Evolutionary conservation across 2,888 invertebrate genomes (phyloP), one percentile per base, ranked within the genome.

Genomic region (Andrena bicolor): DNA sequence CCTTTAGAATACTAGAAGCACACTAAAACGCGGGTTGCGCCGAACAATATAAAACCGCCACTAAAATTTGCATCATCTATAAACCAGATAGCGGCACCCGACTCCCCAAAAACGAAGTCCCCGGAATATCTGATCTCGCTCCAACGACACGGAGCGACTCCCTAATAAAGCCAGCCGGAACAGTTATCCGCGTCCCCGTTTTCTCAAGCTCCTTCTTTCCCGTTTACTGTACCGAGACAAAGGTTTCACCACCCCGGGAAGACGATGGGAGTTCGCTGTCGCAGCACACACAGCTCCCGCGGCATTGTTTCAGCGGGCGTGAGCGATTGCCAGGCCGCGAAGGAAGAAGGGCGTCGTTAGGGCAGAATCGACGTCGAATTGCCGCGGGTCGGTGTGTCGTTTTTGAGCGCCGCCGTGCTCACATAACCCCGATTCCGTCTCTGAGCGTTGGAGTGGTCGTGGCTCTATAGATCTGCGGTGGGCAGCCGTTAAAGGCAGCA

Each of bases 401-500:
- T 79, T 73, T 74, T 70, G 61, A 69, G 64, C 32, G 66, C 32
- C 26, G 58, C 58, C 53, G 63, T 60, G 58, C 71, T 73, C 68
- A 81, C 86, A 88, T 88, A 80, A 86, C 74, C 64, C 68, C 65
- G 79, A 61, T 53, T 48, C 28, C 23, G 60, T 23, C 72, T 73
- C 61, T 70, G 81, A 74, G 77, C 35, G 60, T 41, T 41, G 53
- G 69, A 74, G 80, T 68, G 63, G 74, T 48, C 66, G 76, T 73
- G 76, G 77, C 76, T 86, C 81, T 88, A 86, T 85, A 81, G 86
- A 76, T 85, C 79, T 85, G 86, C 89, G 89, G 87, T 82, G 82
- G 85, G 80, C 86, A 89, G 82, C 86, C 86, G 90, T 90, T 90
- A 88, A 87, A 86, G 87, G 85, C 82, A 81, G 84, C 82, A 72